Base-by-base conservation (phyloP, 1,140 invertebrate genomes). In the Trigoniulus corallinus region DNA sequence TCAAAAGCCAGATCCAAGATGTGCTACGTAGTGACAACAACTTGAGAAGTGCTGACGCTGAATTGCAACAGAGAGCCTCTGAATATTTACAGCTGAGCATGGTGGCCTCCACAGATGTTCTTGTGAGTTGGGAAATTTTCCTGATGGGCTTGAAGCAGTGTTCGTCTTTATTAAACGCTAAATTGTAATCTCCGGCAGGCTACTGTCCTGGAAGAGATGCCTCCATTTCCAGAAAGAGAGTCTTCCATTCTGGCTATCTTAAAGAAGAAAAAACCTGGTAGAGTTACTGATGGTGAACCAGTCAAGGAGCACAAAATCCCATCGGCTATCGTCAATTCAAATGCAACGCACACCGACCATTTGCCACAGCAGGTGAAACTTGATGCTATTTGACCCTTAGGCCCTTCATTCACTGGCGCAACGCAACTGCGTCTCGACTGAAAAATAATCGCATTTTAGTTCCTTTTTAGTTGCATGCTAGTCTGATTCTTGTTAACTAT, bases 141-240 rank as follows among this genome's bases (percentile, higher is more conserved):
- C 7, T 34, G n/a, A n/a, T n/a, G n/a, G n/a, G n/a, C n/a, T n/a
- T n/a, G n/a, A n/a, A n/a, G n/a, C n/a, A n/a, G n/a, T n/a, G n/a
- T n/a, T n/a, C 25, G 27, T 23, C 47, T 12, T 20, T 53, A 13
- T 15, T n/a, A 50, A 34, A 21, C 13, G 21, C 15, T 51, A 29
- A 12, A n/a, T 39, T 1, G 18, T 48, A n/a, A 15, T 18, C 37
- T 7, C 15, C 15, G 15, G 15, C 57, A 83, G 76, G 93, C 93
- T 3, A 97, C 92, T 44, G 94, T 99, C 49, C 72, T 99, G 47
- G 96, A 99, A 75, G 95, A 98, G 74, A 99, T 99, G 96, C 96
- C 96, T 47, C 93, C 95, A 44, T 99, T 98, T 71, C 91, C 95
- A 1, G 96, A 99, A 71, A 77, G 94, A 60, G 95, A 99, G 72